A percentile compares a stretch with the other conserved stretches of the same genome.
phyloP scores from a whole-genome alignment of 2,113 vertebrate species.

The Craseonycteris thonglongyai region DNA sequence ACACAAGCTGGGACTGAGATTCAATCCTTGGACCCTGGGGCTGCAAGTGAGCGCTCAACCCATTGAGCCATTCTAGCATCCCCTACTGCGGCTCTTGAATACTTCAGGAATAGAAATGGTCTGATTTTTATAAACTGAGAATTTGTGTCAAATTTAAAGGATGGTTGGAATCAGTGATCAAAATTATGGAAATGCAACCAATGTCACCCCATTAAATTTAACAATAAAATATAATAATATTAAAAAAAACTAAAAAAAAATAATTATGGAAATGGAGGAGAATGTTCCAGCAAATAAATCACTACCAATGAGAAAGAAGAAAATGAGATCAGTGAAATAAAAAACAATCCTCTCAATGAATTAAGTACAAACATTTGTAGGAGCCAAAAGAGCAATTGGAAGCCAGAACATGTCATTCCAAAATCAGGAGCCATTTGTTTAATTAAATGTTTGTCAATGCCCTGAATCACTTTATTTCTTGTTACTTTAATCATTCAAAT shows the following conservation, averaged over 20 bases:
- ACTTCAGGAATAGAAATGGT: neutral
- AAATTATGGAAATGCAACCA: neutral
- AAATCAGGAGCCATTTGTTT: conserved; percentile 25
- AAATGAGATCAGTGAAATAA: neutral
- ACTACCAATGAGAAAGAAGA: neutral
- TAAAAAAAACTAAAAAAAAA: too few relatives aligned
- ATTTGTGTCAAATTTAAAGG: neutral
- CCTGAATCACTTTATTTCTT: neutral
- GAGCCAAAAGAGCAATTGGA: neutral
- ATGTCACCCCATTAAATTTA: too few relatives aligned
- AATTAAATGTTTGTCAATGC: neutral
- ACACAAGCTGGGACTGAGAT: too few relatives aligned
- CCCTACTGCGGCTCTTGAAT: neutral
- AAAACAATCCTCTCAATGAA: neutral
- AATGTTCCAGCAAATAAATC: neutral
- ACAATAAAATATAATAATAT: too few relatives aligned
- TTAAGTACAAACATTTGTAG: neutral
- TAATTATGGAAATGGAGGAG: neutral
- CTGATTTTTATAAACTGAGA: neutral
- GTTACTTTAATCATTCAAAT: conserved; percentile 14
- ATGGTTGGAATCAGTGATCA: neutral
- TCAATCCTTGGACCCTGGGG: too few relatives aligned
- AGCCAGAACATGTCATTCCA: neutral
- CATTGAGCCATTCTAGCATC: too few relatives aligned
- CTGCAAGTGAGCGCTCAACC: too few relatives aligned